Evolutionary conservation across 2,888 invertebrate genomes (phyloP), one percentile per base, ranked within the genome.

Genomic region (Epinotia nisella): DNA sequence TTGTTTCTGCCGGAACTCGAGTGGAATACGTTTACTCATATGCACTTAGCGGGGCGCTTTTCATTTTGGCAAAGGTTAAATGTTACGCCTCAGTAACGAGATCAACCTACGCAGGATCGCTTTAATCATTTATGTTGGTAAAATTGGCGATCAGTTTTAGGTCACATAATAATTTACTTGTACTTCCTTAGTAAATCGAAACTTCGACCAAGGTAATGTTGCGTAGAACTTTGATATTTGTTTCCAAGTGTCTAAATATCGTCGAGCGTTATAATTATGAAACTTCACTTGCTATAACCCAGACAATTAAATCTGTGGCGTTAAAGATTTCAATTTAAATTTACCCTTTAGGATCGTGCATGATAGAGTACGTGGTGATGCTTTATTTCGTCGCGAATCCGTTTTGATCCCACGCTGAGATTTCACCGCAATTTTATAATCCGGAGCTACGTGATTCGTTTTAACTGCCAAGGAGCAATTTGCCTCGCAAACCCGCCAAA

Each of bases 371-470:
- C 78, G 71, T 75, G 78, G 75, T 83, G n/a, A n/a, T n/a, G 71
- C 60, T 87, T 85, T 84, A 86, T 86, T 76, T 76, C 66, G 76
- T 77, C 74, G 64, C 70, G 73, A 68, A 71, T 67, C 80, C 81
- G 76, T 86, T 89, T 87, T 83, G 85, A 87, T 87, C 84, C 80
- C 79, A 78, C 77, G 79, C 78, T 77, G 83, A 83, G 86, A 83
- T 89, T 87, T 85, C 78, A 82, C 86, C 85, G 79, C 86, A 87
- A 88, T 88, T 90, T 89, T 86, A 86, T 89, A 88, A 90, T 87
- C 85, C 86, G 82, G 71, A 69, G 85, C 82, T 85, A 84, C 87
- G 85, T 89, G 86, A 89, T 90, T 86, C 87, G 87, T 86, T 89
- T 88, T 86, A 87, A 87, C 83, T 86, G 85, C 80, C 83, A 86